Conservation (phyloP, 2,113 vertebrate species). For the Megaleporinus macrocephalus region DNA sequence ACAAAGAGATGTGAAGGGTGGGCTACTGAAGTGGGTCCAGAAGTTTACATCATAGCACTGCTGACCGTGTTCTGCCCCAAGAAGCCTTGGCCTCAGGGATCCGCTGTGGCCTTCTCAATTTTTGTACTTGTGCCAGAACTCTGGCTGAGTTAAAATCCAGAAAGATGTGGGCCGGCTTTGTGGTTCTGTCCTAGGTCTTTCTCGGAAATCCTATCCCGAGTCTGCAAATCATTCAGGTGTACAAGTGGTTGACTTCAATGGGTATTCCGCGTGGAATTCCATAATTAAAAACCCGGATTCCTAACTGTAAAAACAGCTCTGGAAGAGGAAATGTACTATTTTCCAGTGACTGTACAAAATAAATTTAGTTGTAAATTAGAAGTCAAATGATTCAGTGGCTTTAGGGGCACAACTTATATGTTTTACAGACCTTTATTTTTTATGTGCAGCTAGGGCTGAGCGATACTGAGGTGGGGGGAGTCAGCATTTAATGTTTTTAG, state of each 20-base stretch:
- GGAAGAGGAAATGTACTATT: neutral
- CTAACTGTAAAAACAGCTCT: neutral
- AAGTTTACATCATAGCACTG: slow-evolving; percentile 4
- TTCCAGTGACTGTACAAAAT: neutral
- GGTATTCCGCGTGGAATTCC: neutral
- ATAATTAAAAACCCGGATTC: neutral
- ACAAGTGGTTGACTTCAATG: neutral
- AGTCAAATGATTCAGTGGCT: neutral
- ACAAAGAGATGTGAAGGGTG: slow-evolving; percentile 2
- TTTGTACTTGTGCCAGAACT: neutral
- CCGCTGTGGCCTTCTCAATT: neutral
- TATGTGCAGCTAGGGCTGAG: no score
- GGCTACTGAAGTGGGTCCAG: slow-evolving; percentile 30
- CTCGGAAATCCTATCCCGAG: neutral
- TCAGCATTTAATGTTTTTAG: no score
- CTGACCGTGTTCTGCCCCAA: slow-evolving; percentile 6
- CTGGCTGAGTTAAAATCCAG: slow-evolving; percentile 4
- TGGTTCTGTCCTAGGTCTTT: neutral
- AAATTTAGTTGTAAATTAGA: neutral
- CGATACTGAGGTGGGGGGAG: no score
- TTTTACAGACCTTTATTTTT: no score
- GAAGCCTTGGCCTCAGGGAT: neutral
- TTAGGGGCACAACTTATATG: neutral
- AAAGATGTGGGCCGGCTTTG: neutral
- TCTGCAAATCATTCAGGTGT: slow-evolving; percentile 1